Base-by-base conservation (phyloP, 2,888 invertebrate species). In the Scaptomyza tumidula region DNA sequence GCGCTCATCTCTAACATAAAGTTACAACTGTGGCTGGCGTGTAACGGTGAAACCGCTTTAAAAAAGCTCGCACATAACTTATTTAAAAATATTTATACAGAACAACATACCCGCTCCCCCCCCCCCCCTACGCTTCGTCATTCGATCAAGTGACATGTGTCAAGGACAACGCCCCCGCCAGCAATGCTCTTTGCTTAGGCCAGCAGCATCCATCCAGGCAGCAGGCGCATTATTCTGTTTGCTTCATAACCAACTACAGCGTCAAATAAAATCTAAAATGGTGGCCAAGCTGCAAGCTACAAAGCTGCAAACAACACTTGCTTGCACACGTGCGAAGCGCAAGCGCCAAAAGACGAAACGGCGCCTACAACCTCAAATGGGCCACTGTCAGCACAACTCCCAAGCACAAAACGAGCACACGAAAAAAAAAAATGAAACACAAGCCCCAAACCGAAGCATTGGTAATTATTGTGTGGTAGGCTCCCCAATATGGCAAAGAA, bases 231-330 rank as follows among this genome's bases (percentile, higher is more conserved):
- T 90, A 81, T 89, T 90, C 89, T 89, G 89, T 71, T 81, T 70
- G 80, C 90, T 90, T 90, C 78, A 90, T 90, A 88, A 74, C 78
- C 71, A 78, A 78, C 79, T 77, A 89, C 88, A 89, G 76, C 72
- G 70, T 27, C 61, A 24, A 63, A 53, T 72, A 37, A 81, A 76
- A 75, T 89, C 78, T 74, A 88, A 90, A 78, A 88, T 88, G 81
- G 85, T 88, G 80, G 76, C 73, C 74, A 55, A 66, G 66, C 72
- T 76, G 68, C 69, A 80, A 83, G 78, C 80, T 66, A 88, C 88
- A 85, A 84, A 88, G 88, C 88, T 86, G 84, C 86, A 84, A 84
- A 80, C 52, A 71, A 60, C 41, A 46, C 35, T 13, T 31, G n/a
- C n/a, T 37, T 16, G n/a, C n/a, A 39, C 39, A 14, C n/a, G 6